These are phyloP conservation scores for Neolamprologus kungweensis DNA, from an alignment of 2,113 vertebrate genomes.

Conservation along the genomic window DNA sequence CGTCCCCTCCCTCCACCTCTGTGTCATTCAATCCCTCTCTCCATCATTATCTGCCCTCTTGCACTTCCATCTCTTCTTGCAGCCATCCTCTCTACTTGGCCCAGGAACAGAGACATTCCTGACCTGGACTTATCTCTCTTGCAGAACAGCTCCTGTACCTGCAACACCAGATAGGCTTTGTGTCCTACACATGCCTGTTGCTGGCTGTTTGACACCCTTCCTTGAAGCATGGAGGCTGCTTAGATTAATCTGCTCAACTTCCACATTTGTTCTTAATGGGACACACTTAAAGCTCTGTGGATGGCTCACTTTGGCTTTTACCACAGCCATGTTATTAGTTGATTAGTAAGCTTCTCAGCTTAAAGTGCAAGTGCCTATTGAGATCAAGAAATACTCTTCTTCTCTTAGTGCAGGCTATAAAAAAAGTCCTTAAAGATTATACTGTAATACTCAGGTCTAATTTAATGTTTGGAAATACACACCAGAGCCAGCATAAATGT, in stretches of 20 bases:
- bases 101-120: conserved; percentile 60
- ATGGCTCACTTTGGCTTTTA: neutral
- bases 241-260: conserved; percentile 7
- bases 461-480: neutral
- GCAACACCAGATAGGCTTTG: neutral
- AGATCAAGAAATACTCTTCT: neutral
- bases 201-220: conserved; percentile 14
- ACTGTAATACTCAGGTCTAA: neutral
- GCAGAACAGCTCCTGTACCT: conserved; percentile 1
- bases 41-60: neutral
- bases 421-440: neutral
- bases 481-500: neutral
- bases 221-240: neutral
- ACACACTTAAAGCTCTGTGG: neutral
- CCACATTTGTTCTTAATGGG: neutral
- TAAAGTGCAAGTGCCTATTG: neutral
- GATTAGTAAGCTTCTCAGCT: neutral
- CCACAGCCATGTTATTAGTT: neutral
- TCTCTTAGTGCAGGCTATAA: neutral
- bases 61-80: conserved; percentile 20
- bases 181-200: conserved; percentile 29
- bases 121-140: conserved; percentile 53
- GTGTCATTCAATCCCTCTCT: neutral
- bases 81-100: conserved; percentile 31
- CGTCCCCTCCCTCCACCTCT: neutral